These are phyloP conservation scores for Hydropsyche tenuis DNA, from an alignment of 1,140 invertebrate species.

Conservation along the genomic window DNA sequence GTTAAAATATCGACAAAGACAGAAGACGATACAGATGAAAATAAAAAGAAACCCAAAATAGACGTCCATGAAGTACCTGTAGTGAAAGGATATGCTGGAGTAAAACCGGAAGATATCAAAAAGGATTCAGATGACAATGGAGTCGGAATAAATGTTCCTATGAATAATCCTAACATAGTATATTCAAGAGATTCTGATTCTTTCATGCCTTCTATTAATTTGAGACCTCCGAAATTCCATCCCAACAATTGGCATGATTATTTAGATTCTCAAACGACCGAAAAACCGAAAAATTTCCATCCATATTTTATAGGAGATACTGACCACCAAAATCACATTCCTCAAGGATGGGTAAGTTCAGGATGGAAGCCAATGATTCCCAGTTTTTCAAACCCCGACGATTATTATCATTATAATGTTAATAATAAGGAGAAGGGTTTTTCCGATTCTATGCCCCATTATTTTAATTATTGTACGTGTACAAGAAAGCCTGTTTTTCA, in stretches of 20 bases:
- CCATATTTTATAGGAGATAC: conserved; percentile 10
- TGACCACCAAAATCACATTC: conserved; percentile 29
- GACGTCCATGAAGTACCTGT: conserved; percentile 51
- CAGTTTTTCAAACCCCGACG: conserved; percentile 9
- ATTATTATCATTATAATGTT: conserved; percentile 46
- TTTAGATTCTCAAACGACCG: neutral
- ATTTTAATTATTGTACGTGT: conserved; percentile 41
- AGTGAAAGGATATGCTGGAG: conserved; percentile 48
- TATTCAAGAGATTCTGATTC: neutral
- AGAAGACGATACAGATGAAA: conserved; percentile 37
- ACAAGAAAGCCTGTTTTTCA: conserved; percentile 39
- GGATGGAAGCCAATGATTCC: conserved; percentile 38
- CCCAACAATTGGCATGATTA: conserved; percentile 42
- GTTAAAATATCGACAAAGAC: conserved; percentile 50
- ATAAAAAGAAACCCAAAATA: conserved; percentile 23
- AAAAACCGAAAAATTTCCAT: conserved; percentile 1
- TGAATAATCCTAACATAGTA: neutral
- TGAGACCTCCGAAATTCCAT: conserved; percentile 30
- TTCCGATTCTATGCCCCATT: conserved; percentile 30
- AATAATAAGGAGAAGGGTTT: conserved; percentile 35
- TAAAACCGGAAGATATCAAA: conserved; percentile 42
- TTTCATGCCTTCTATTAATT: conserved; percentile 20
- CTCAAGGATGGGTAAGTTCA: conserved; percentile 36
- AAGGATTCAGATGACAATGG: conserved; percentile 9
- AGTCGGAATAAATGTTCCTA: conserved; percentile 4